Conservation (phyloP, 2,113 vertebrate species). For the Gulo gulo region DNA sequence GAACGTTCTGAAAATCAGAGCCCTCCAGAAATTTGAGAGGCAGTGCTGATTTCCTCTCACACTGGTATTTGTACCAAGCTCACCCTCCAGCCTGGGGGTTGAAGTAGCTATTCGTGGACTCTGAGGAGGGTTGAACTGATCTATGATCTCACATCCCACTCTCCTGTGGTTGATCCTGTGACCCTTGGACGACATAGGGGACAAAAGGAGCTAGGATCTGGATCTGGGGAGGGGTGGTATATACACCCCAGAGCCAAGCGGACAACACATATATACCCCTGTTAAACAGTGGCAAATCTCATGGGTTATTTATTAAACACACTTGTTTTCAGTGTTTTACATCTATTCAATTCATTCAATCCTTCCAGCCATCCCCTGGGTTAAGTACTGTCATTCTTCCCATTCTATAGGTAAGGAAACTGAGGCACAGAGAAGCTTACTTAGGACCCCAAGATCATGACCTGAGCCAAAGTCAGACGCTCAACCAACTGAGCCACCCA, state of each 20-base stretch:
- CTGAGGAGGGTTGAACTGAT: background rate
- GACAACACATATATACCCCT: fast-evolving
- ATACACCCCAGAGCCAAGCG: background rate
- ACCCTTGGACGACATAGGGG: too few relatives aligned
- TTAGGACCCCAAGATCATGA: background rate
- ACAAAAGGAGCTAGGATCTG: background rate
- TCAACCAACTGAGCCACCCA: background rate
- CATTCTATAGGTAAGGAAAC: background rate
- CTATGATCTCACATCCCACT: background rate
- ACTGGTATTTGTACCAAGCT: background rate
- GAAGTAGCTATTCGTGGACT: background rate
- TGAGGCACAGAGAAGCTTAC: background rate
- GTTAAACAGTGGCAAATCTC: background rate
- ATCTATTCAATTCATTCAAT: background rate
- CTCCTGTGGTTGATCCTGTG: background rate
- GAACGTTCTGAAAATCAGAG: background rate
- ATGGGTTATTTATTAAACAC: background rate
- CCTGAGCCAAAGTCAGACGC: background rate
- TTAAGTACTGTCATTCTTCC: background rate
- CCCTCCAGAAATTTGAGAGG: background rate
- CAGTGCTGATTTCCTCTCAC: background rate
- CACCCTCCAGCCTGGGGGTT: background rate
- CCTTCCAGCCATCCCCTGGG: background rate
- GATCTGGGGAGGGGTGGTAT: background rate
- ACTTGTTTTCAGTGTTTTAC: background rate